Base-by-base conservation (phyloP, 1,140 invertebrate genomes). In the Drosophila carrolli region DNA sequence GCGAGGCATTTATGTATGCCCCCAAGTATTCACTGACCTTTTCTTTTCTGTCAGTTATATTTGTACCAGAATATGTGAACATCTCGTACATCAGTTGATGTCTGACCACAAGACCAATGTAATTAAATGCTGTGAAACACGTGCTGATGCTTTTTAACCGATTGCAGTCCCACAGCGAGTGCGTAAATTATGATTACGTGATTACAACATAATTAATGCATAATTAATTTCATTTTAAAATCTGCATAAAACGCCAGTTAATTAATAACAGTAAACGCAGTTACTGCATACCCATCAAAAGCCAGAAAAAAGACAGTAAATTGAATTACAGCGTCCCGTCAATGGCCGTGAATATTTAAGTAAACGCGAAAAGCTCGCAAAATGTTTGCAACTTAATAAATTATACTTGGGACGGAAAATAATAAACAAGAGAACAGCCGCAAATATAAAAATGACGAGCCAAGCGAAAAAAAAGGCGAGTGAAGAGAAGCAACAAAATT, bases 241-340 rank as follows among this genome's bases (percentile, higher is more conserved):
- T 76, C 35, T 48, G 59, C 83, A 70, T 65, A 53, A 83, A 79
- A 71, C 55, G 83, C 32, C 83, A 76, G 75, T 88, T 79, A 83
- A 88, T 88, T 86, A 86, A 88, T 88, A 76, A 72, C 51, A 58
- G 56, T 51, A 68, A 84, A 82, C 78, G 66, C 72, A 72, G 72
- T 83, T 80, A 76, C 59, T 72, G 48, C 40, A 54, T 29, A 46
- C 46, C 47, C 67, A 62, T 71, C 59, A 75, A 63, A 77, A 5
- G 40, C 38, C 66, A 38, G 32, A 23, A 54, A 46, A 46, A 55
- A 54, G 51, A 16, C 72, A 48, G 62, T 16, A 65, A 82, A 86
- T 82, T 65, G 62, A 82, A 86, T 82, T 67, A 81, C 63, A 71
- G 29, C 53, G 29, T 51, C 23, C 44, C 38, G 37, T 61, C 47